phyloP scores from a whole-genome alignment of 2,797 vertebrate genomes.

The Pipistrellus pipistrellus region DNA sequence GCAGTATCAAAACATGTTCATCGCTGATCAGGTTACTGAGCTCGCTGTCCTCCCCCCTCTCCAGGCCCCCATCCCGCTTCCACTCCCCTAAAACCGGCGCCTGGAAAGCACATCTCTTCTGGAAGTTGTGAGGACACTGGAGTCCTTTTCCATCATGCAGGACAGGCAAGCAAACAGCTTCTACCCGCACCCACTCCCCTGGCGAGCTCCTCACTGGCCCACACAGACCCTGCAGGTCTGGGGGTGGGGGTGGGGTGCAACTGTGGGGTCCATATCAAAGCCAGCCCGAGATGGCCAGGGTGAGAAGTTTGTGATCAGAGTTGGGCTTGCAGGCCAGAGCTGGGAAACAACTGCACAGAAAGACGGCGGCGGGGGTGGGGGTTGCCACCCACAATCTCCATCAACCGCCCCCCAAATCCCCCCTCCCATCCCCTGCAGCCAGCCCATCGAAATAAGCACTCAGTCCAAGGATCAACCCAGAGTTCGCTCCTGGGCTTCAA shows the following conservation, averaged over 20 bases:
- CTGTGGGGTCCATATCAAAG: accelerated
- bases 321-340: not conserved
- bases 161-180: not conserved
- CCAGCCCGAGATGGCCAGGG: not conserved
- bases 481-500: not conserved
- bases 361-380: too few relatives aligned
- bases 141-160: not conserved
- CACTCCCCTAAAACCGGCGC: not conserved
- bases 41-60: not conserved
- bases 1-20: not conserved
- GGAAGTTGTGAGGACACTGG: not conserved
- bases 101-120: not conserved
- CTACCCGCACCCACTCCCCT: not conserved
- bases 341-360: not conserved
- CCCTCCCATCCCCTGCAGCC: too few relatives aligned
- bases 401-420: not conserved
- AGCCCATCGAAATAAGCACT: not conserved
- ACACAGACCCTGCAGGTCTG: not conserved
- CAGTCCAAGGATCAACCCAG: not conserved
- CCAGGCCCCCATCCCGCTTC: accelerated
- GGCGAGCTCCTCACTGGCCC: accelerated
- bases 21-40: not conserved
- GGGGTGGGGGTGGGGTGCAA: accelerated
- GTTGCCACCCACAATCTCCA: not conserved
- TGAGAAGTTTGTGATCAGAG: not conserved